These are phyloP conservation scores for Napeogenes inachia DNA, from an alignment of 2,888 invertebrate species.

Conservation along the genomic window DNA sequence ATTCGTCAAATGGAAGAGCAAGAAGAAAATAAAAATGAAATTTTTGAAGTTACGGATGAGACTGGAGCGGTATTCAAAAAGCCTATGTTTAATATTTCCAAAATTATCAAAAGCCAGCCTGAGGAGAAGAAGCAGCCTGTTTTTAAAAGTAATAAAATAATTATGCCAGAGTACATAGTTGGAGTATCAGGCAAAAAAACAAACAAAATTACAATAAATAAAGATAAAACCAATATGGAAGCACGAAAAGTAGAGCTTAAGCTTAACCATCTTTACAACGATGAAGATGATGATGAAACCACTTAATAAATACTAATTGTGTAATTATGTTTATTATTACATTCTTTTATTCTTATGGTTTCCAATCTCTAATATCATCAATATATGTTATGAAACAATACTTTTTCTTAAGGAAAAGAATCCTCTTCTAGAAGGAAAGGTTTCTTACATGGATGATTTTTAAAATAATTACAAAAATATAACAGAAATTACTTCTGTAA, in stretches of 20 bases:
- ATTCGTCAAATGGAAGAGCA: conserved; percentile 81
- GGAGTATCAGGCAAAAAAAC: conserved; percentile 79
- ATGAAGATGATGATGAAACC: conserved; percentile 45
- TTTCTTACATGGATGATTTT: too few relatives aligned
- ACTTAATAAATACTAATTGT: neutral
- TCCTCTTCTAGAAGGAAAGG: too few relatives aligned
- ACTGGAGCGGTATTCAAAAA: conserved; percentile 57
- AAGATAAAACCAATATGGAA: conserved; percentile 32
- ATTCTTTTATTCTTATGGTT: too few relatives aligned
- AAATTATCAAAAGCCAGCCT: conserved; percentile 46
- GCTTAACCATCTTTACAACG: conserved; percentile 68
- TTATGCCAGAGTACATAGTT: conserved; percentile 90
- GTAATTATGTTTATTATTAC: too few relatives aligned
- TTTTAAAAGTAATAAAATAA: conserved; percentile 82
- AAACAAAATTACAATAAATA: conserved; percentile 48
- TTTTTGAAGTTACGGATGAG: conserved; percentile 48
- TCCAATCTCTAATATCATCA: too few relatives aligned
- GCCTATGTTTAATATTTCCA: conserved; percentile 60
- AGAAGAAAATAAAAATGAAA: conserved; percentile 38
- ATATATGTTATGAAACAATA: too few relatives aligned
- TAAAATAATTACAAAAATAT: too few relatives aligned
- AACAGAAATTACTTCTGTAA: too few relatives aligned
- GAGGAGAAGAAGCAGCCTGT: conserved; percentile 54
- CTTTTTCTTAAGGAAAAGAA: too few relatives aligned
- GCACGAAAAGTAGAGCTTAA: conserved; percentile 55